Evolutionary conservation across 1,140 invertebrate genomes (phyloP).

Genomic region (Drosophila willistoni): DNA sequence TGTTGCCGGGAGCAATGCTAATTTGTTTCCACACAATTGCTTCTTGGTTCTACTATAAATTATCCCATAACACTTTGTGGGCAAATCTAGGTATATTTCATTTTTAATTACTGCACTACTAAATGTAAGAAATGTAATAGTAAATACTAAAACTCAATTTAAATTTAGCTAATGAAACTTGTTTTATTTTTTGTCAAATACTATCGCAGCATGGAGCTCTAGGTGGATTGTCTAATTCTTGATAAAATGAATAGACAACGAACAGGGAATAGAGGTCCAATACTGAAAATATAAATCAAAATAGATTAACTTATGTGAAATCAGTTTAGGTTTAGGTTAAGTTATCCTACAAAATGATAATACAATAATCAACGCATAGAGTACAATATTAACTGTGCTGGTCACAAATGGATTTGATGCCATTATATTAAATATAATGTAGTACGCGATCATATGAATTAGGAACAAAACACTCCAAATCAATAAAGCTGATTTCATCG

Average conservation of each 20-base stretch:
- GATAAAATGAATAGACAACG: constrained; percentile 20
- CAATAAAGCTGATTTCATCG: not conserved
- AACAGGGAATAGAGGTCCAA: constrained; percentile 27
- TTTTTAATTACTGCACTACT: too few relatives aligned
- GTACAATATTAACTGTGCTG: not conserved
- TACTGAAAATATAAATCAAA: constrained; percentile 7
- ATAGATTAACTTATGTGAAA: too few relatives aligned
- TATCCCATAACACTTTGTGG: not conserved
- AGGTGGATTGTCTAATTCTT: constrained; percentile 22
- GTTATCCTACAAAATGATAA: constrained; percentile 21
- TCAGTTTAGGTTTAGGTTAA: too few relatives aligned
- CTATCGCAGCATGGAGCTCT: not conserved
- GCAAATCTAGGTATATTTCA: not conserved
- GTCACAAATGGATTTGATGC: constrained; percentile 27
- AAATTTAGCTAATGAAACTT: too few relatives aligned
- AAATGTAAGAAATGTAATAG: not conserved
- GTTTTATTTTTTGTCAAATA: not conserved
- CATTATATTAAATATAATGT: constrained; percentile 28
- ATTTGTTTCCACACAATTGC: not conserved
- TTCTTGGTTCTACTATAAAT: not conserved
- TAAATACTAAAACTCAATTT: not conserved
- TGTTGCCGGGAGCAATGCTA: not conserved
- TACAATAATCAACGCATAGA: constrained; percentile 22
- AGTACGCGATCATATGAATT: constrained; percentile 34
- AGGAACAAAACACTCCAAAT: constrained; percentile 37